A percentile compares a stretch with the other conserved stretches of the same genome.
Conservation (phyloP, 2,797 vertebrate genomes). For the Propithecus deckenii region DNA sequence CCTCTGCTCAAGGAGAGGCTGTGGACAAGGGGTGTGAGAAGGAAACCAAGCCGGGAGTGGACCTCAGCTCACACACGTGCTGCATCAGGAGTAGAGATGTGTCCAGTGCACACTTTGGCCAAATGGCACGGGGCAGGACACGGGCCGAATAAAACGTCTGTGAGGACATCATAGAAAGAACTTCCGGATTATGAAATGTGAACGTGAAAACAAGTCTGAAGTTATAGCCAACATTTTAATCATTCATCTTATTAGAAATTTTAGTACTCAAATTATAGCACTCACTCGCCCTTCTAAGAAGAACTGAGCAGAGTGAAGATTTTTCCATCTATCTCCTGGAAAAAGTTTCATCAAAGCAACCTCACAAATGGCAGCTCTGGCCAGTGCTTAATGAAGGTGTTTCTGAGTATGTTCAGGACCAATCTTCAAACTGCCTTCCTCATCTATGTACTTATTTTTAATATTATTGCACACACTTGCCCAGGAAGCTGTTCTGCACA, state of each 20-base stretch:
- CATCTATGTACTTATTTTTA: accelerated
- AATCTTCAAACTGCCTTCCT: no score
- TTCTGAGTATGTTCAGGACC: not conserved
- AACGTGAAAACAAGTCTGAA: not conserved
- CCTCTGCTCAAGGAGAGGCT: not conserved
- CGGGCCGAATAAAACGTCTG: not conserved
- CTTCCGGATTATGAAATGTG: not conserved
- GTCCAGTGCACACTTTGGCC: not conserved
- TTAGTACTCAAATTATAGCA: not conserved
- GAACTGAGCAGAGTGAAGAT: no score
- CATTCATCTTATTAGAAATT: not conserved
- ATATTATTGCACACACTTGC: no score
- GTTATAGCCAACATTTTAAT: not conserved
- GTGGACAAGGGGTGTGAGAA: not conserved
- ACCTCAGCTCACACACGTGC: not conserved
- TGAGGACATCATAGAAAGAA: not conserved
- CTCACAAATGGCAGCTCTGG: accelerated
- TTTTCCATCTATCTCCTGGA: not conserved
- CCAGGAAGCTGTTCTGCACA: accelerated
- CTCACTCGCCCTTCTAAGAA: not conserved
- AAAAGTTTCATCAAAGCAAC: not conserved
- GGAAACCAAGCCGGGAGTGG: not conserved
- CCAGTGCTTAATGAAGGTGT: accelerated
- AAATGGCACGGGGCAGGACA: not conserved
- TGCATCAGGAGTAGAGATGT: no score